Percentiles rank a stretch among this genome's conserved stretches.
Evolutionary conservation across 2,797 vertebrate species (phyloP).

Genomic region (Phrynocephalus vlangalii): DNA sequence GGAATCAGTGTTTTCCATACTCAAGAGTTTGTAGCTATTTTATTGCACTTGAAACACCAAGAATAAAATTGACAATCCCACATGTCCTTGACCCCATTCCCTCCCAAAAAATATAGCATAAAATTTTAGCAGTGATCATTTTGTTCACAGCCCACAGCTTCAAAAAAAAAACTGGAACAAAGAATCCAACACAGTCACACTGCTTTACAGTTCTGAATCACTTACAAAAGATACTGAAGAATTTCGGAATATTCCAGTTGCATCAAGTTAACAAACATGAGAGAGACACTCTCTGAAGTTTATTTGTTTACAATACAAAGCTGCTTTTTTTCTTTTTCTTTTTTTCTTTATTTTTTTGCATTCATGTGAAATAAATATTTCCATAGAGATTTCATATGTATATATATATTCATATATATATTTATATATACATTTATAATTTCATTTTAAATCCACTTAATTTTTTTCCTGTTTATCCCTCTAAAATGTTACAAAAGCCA

Average conservation of each 20-base stretch:
- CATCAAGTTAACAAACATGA: constrained; percentile 43
- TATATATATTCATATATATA: constrained; percentile 64
- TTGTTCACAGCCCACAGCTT: constrained; percentile 78
- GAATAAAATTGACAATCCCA: constrained; percentile 79
- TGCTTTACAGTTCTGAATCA: constrained; percentile 61
- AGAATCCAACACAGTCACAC: constrained; percentile 74
- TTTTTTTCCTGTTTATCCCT: constrained; percentile 70
- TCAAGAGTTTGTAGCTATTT: constrained; percentile 81
- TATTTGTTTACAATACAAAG: constrained; percentile 62
- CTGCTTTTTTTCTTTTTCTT: constrained; percentile 47
- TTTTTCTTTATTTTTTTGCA: constrained; percentile 61
- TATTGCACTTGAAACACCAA: constrained; percentile 85
- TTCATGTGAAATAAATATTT: constrained; percentile 75
- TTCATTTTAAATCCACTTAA: constrained; percentile 67
- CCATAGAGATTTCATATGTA: constrained; percentile 70
- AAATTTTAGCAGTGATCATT: constrained; percentile 79
- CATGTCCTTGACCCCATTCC: constrained; percentile 55
- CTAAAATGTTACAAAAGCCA: constrained; percentile 73
- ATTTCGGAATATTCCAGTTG: constrained; percentile 55
- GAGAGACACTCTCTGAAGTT: constrained; percentile 56
- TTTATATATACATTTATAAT: constrained; percentile 48
- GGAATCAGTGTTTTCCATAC: constrained; percentile 69
- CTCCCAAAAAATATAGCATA: constrained; percentile 66
- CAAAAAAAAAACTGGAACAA: constrained; percentile 60
- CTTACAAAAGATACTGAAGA: constrained; percentile 66